phyloP scores from a whole-genome alignment of 2,888 invertebrate species.

The Eupithecia centaureata region DNA sequence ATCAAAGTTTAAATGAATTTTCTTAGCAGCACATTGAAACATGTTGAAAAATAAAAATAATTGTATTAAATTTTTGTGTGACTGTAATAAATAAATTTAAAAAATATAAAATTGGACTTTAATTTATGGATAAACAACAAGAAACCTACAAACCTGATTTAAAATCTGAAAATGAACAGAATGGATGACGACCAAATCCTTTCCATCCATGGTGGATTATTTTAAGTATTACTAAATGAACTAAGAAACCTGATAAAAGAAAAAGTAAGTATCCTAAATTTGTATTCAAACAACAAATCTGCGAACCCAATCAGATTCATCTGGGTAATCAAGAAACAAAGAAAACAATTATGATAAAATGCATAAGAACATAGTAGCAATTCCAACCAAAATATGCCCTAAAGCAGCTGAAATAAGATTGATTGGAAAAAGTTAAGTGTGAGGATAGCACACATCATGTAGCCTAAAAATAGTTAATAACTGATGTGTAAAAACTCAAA shows the following conservation, averaged over 20 bases:
- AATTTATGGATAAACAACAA: constrained; percentile 40
- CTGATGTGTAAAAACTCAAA: background rate
- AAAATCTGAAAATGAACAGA: background rate
- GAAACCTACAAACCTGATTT: constrained; percentile 1
- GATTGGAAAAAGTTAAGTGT: background rate
- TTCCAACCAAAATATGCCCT: background rate
- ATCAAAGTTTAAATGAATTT: constrained; percentile 49
- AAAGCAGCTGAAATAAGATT: background rate
- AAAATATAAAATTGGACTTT: constrained; percentile 61
- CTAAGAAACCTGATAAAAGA: background rate
- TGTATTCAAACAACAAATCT: background rate
- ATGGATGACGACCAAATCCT: background rate
- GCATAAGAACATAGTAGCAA: background rate
- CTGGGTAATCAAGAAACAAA: background rate
- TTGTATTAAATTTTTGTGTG: constrained; percentile 73
- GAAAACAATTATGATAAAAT: background rate
- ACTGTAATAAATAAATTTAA: constrained; percentile 66
- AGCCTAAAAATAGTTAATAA: background rate
- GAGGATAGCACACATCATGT: background rate
- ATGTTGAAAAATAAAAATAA: constrained; percentile 63
- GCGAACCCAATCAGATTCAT: background rate
- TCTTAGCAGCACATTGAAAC: constrained; percentile 54
- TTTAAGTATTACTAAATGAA: background rate
- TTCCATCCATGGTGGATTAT: background rate
- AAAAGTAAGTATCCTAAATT: background rate